Base-by-base conservation (phyloP, 2,797 vertebrate species). In the Aphelocoma californica region DNA sequence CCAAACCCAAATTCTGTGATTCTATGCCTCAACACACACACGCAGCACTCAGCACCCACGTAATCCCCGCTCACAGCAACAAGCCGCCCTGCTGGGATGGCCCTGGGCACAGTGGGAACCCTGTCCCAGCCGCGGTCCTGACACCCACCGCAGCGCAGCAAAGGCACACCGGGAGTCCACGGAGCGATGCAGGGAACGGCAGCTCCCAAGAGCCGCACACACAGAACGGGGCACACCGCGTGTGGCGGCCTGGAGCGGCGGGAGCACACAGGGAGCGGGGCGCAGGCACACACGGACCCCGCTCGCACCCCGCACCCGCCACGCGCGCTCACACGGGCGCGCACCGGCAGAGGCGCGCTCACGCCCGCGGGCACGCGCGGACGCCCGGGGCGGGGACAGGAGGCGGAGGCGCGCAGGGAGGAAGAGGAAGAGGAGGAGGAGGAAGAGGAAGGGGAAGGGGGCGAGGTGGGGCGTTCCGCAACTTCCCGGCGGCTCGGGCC, bases 211-310 rank as follows among this genome's bases (percentile, higher is more conserved):
- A 20, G 2, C 3, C 3, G 40, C 38, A 8, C 47, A 1, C 3
- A 11, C 7, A 3, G 44, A 34, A 6, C 21, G 9, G 14, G 28
- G 18, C 61, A 57, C 42, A 14, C 2, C 34, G 0, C 66, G 6
- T 0, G 3, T 9, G 14, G 2, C 7, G 2, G 51, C 24, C 7
- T 0, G 40, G 38, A 38, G 38, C 38, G 38, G 11, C 38, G 23
- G 24, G 8, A 40, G 20, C n/a, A 6, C 57, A 38, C 34, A 9
- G 14, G 19, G 8, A 24, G 34, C 10, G 28, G 34, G 7, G 7
- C 19, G 13, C 9, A 9, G 8, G 4, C 19, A 34, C 42, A 9
- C 34, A 3, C 2, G 6, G 5, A 3, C 9, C 4, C 12, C 14
- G 9, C 36, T 5, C 45, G 10, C 16, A 14, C 5, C 17, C 9